Base-by-base conservation (phyloP, 2,888 invertebrate genomes). In the Bimastos eiseni region DNA sequence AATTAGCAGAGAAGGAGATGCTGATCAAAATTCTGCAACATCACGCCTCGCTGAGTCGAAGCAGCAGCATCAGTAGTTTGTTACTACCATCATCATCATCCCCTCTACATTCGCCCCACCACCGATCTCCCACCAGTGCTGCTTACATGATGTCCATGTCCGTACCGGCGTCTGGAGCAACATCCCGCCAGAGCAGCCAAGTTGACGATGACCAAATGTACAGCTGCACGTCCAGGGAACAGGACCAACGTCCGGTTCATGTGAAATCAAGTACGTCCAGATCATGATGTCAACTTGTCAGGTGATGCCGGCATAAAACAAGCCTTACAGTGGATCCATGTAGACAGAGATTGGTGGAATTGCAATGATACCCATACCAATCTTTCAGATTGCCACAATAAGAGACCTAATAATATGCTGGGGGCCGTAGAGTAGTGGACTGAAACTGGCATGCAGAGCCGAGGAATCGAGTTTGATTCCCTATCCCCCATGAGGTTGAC, bases 1-100 rank as follows among this genome's bases (percentile, higher is more conserved):
- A 97, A 94, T 96, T 98, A 91, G 97, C 97, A 0, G 98, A 98
- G 94, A 96, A 97, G 91, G 98, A 98, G 94, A 98, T 98, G 0
- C 97, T 98, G 97, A 97, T 98, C 93, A 96, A 97, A 93, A 97
- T 98, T 37, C 96, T 98, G 86, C 97, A 98, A 95, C 94, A 94
- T 41, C 95, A 95, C 86, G 88, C 90, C 15, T 34, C 95, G 0
- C 94, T 94, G 92, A 93, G 93, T 38, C 93, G 94, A 8, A 93
- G 94, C 88, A 94, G 93, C 91, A 94, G 94, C 91, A 93, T 94
- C 24, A 93, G 93, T 91, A 94, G 94, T 49, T 92, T 94, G 34
- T 93, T 93, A 91, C 93, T 93, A 89, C 93, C 94, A 13, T 94
- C 94, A 17, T 93, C 94, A 34, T 94, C 95, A 92, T 94, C 95